Conservation (phyloP, 2,888 invertebrate species). For the Crossocerus cetratus region DNA sequence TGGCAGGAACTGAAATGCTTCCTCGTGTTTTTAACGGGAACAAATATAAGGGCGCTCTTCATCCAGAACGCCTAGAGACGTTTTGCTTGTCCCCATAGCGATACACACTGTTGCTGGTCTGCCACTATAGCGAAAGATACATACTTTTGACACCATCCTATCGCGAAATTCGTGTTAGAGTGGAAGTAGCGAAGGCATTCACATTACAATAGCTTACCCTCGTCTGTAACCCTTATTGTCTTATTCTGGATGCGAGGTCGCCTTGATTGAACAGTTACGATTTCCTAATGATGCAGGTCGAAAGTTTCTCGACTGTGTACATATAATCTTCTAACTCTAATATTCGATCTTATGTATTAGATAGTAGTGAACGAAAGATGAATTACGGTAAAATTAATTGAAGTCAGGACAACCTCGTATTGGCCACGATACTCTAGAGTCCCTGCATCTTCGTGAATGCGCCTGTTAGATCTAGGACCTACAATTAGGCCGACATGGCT, state of each 20-base stretch:
- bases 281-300: too few species aligned
- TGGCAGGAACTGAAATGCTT: too few species aligned
- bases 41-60: slow-evolving; percentile 36
- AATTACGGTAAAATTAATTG: not conserved
- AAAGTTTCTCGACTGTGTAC: too few species aligned
- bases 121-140: slow-evolving; percentile 33
- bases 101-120: slow-evolving; percentile 33
- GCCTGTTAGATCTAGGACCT: slow-evolving; percentile 67
- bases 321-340: too few species aligned
- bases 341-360: too few species aligned
- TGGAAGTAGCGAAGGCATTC: slow-evolving; percentile 44
- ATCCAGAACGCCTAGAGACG: slow-evolving; percentile 8
- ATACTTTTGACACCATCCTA: slow-evolving; percentile 36
- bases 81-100: slow-evolving; percentile 44
- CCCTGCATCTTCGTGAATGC: slow-evolving; percentile 59
- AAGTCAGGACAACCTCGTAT: slow-evolving; percentile 45
- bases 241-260: slow-evolving; percentile 46
- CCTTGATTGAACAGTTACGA: slow-evolving; percentile 13
- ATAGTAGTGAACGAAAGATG: not conserved
- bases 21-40: not conserved
- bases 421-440: slow-evolving; percentile 11
- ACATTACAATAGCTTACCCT: slow-evolving; percentile 28
- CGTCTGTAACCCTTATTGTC: slow-evolving; percentile 19
- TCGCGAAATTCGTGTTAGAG: slow-evolving; percentile 48
- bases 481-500: slow-evolving; percentile 62